Base-by-base conservation (phyloP, 2,113 vertebrate species). In the Mormoops blainvillei region DNA sequence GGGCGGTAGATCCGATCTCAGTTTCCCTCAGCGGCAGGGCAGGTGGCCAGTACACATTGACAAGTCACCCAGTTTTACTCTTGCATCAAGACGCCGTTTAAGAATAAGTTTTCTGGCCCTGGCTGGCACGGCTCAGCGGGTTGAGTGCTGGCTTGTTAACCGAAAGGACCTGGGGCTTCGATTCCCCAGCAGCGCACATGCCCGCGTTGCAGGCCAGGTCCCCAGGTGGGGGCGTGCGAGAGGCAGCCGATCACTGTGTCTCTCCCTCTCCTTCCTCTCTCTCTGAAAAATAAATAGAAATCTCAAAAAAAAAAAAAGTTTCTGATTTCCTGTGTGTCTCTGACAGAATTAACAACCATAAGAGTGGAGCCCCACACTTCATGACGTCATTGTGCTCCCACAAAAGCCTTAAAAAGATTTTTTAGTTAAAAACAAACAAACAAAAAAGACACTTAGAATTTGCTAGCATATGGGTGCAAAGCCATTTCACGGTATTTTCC, bases 311-410 rank as follows among this genome's bases (percentile, higher is more conserved):
- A 3, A 16, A 58, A 58, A 58, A 58, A 15, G 1, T 7, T 77
- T 28, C 81, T 36, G 24, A 33, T 63, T 67, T 70, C 41, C 36
- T 18, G 31, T 13, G 16, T 52, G 38, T 71, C 84, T 83, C 81
- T 31, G 73, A 50, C 7, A 15, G 2, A 65, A 26, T 89, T 54
- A 65, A 78, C 45, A 7, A 43, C 3, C 43, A 70, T 36, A 14
- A 0, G 2, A 2, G 3, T 18, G 19, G 26, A 1, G 1, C 4
- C 36, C 36, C 43, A 2, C 2, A 8, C 52, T 54, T 52, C 11
- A 11, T 26, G 33, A 48, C 6, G 24, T 7, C 19, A 6, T 26
- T 36, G 43, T 7, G 31, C 45, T 58, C 58, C n/a, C 1, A 28
- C 61, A 31, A 82, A 36, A 33, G 11, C 45, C 73, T 87, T 43